These are phyloP conservation scores for Elymnias hypermnestra DNA, from an alignment of 1,140 invertebrate genomes.

Conservation along the genomic window DNA sequence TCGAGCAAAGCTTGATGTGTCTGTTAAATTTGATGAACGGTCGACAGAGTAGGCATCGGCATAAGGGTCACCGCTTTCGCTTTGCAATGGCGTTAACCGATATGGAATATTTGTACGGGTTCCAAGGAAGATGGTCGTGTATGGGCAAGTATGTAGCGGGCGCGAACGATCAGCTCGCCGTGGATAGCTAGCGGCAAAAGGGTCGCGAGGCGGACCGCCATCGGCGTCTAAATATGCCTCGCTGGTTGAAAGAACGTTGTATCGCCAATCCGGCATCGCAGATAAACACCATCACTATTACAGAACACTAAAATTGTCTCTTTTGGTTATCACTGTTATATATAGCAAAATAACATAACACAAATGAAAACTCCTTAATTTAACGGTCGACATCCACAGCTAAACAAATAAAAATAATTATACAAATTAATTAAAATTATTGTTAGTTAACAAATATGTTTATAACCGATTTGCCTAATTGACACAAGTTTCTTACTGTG, in stretches of 20 bases:
- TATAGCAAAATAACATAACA: too few relatives aligned
- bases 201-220: slow-evolving; percentile 42
- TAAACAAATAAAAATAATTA: too few relatives aligned
- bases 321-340: slow-evolving; percentile 18
- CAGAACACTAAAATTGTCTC: slow-evolving; percentile 27
- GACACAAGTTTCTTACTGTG: neutral
- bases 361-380: too few relatives aligned
- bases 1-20: slow-evolving; percentile 72
- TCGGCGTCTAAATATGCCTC: slow-evolving; percentile 66
- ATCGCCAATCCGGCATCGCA: slow-evolving; percentile 73
- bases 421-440: too few relatives aligned
- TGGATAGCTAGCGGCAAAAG: slow-evolving; percentile 61
- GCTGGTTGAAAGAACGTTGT: slow-evolving; percentile 73
- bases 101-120: slow-evolving; percentile 47
- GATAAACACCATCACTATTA: slow-evolving; percentile 56
- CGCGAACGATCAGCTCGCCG: slow-evolving; percentile 57
- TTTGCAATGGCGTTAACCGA: slow-evolving; percentile 42
- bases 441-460: too few relatives aligned
- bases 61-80: slow-evolving; percentile 49
- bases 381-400: slow-evolving; percentile 43
- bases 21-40: slow-evolving; percentile 72
- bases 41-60: slow-evolving; percentile 68
- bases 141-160: slow-evolving; percentile 61
- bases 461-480: neutral
- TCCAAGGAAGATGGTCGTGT: slow-evolving; percentile 64